Conservation (phyloP, 1,140 invertebrate genomes). For the Lysiphlebus fabarum region DNA sequence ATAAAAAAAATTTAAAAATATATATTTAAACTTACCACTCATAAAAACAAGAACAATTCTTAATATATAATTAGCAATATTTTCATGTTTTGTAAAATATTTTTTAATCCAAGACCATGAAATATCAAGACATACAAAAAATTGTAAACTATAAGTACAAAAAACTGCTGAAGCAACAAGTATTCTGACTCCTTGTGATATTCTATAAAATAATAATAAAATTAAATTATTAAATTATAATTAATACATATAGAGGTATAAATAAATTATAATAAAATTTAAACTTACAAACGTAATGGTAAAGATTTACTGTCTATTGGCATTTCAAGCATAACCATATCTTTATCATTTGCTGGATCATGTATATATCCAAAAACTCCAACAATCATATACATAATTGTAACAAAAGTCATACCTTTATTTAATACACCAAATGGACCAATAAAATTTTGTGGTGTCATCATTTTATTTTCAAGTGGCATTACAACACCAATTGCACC, state of each 20-base stretch:
- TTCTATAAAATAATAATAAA: conserved; percentile 56
- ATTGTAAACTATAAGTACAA: conserved; percentile 92
- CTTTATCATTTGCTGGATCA: conserved; percentile 66
- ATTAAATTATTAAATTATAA: conserved; percentile 21
- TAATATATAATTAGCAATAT: conserved; percentile 72
- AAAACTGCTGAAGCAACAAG: conserved; percentile 86
- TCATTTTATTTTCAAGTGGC: conserved; percentile 90
- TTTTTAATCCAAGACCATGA: conserved; percentile 73
- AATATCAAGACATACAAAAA: conserved; percentile 89
- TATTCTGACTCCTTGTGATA: conserved; percentile 81
- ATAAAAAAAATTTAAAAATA: too few species aligned
- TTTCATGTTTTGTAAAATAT: conserved; percentile 63
- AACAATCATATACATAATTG: conserved; percentile 78
- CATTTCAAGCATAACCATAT: conserved; percentile 76
- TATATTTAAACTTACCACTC: conserved; percentile 54
- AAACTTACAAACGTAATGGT: background rate
- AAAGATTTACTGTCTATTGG: conserved; percentile 44
- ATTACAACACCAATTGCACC: conserved; percentile 78
- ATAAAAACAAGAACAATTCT: conserved; percentile 63
- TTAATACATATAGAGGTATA: background rate
- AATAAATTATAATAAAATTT: background rate
- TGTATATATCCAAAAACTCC: conserved; percentile 86
- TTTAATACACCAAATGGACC: conserved; percentile 84
- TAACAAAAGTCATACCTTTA: conserved; percentile 82
- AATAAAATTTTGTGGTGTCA: conserved; percentile 75